A percentile compares a stretch with the other conserved stretches of the same genome.
phyloP scores from a whole-genome alignment of 2,113 vertebrate genomes.

The Ornithorhynchus anatinus region DNA sequence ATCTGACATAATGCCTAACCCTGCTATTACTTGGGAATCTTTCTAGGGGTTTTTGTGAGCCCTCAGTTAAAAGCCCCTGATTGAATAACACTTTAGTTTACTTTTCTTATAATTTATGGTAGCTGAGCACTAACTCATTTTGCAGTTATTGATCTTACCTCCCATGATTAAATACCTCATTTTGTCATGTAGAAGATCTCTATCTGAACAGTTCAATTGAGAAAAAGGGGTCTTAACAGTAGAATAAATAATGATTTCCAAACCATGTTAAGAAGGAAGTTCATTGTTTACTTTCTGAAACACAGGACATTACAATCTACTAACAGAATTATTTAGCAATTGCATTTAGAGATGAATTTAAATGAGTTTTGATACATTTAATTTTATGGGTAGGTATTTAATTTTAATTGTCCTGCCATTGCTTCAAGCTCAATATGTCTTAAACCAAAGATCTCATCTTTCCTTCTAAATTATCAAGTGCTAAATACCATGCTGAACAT shows the following conservation, averaged over 20 bases:
- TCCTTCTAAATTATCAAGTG: too few relatives aligned
- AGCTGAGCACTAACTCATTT: neutral
- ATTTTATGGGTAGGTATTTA: too few relatives aligned
- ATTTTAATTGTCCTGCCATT: too few relatives aligned
- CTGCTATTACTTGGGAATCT: neutral
- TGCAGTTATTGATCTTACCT: conserved; percentile 29
- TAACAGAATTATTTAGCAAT: neutral
- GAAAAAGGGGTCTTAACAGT: conserved; percentile 26
- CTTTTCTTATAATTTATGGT: neutral
- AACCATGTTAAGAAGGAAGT: conserved; percentile 20
- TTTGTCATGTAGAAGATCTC: conserved; percentile 45
- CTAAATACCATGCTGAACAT: too few relatives aligned
- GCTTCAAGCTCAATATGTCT: too few relatives aligned
- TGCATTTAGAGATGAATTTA: neutral
- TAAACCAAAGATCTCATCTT: too few relatives aligned
- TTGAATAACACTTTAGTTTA: conserved; percentile 2
- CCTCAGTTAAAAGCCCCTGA: neutral
- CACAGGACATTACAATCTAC: neutral
- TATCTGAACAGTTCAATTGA: conserved; percentile 41
- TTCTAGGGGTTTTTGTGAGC: neutral
- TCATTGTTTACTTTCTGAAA: conserved; percentile 45
- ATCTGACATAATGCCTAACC: neutral
- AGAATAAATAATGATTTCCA: conserved; percentile 41
- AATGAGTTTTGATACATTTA: neutral
- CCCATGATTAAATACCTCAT: conserved; percentile 46